Base-by-base conservation (phyloP, 2,888 invertebrate genomes). In the Frankliniella intonsa region DNA sequence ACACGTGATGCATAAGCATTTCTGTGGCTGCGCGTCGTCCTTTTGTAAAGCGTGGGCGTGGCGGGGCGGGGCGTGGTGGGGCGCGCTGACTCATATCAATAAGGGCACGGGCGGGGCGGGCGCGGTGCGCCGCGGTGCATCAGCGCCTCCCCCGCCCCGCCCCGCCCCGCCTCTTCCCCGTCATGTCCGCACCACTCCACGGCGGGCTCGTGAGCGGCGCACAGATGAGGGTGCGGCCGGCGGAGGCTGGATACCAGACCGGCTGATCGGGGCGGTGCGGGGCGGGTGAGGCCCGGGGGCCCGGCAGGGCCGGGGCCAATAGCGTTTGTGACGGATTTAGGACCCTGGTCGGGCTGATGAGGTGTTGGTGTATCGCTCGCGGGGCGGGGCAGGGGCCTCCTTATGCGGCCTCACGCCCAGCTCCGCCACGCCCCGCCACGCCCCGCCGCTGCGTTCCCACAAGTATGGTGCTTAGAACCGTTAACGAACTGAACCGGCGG, bases 1-100 rank as follows among this genome's bases (percentile, higher is more conserved):
- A 11, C 69, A 22, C 69, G n/a, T n/a, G 69, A 69, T 69, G 69
- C 22, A 22, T 69, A 69, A 62, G 19, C 62, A n/a, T 62, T 62
- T 62, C 38, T 38, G 38, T 38, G 38, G 11, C 62, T n/a, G n/a
- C 9, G 69, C 69, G 7, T 69, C 22, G 69, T 69, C 69, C 22
- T 69, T 69, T 69, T 69, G 69, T 69, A 22, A n/a, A 22, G 69
- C 69, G 22, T 19, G 62, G 62, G 55, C 55, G 55, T 12, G 55
- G 55, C 55, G 55, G n/a, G 19, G 69, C 22, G 22, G 22, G 69
- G 69, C 11, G 65, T 3, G 17, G 65, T 17, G n/a, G 69, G 22
- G 69, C 22, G 69, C n/a, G 69, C 22, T 69, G 69, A 69, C 69
- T 69, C 69, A 69, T 69, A 69, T 69, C 69, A 69, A 69, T 69